phyloP scores from a whole-genome alignment of 2,888 invertebrate genomes.

The Scaptomyza tumidula region DNA sequence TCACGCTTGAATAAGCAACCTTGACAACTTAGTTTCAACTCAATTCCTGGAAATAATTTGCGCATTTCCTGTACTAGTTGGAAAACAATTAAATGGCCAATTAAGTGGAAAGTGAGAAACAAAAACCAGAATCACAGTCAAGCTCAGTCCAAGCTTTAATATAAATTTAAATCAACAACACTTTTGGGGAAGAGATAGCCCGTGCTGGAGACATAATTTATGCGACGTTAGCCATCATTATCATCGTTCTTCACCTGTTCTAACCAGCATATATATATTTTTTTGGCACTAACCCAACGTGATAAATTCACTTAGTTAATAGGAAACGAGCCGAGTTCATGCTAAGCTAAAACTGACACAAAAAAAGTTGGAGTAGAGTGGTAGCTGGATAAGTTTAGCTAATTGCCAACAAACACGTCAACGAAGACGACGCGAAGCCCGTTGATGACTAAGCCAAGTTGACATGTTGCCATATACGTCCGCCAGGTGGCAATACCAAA shows the following conservation, averaged over 20 bases:
- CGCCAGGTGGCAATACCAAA: conserved; percentile 34
- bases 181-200: conserved; percentile 45
- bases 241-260: conserved; percentile 39
- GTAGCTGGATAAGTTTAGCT: conserved; percentile 45
- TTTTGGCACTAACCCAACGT: conserved; percentile 50
- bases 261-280: conserved; percentile 30
- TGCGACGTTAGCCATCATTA: conserved; percentile 33
- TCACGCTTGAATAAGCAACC: conserved; percentile 53
- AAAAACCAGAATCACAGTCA: conserved; percentile 44
- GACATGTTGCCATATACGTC: conserved; percentile 19
- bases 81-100: conserved; percentile 63
- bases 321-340: conserved; percentile 43
- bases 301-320: conserved; percentile 71
- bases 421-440: conserved; percentile 20
- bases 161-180: conserved; percentile 37
- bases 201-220: conserved; percentile 53
- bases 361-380: conserved; percentile 15
- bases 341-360: conserved; percentile 17
- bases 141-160: conserved; percentile 16
- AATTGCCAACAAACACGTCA: conserved; percentile 71
- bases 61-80: conserved; percentile 47
- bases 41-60: conserved; percentile 59
- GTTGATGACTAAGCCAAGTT: conserved; percentile 45
- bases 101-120: conserved; percentile 53
- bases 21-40: conserved; percentile 26